A percentile compares a stretch with the other conserved stretches of the same genome.
phyloP scores from a whole-genome alignment of 2,113 vertebrate species.

The Xiphias gladius region DNA sequence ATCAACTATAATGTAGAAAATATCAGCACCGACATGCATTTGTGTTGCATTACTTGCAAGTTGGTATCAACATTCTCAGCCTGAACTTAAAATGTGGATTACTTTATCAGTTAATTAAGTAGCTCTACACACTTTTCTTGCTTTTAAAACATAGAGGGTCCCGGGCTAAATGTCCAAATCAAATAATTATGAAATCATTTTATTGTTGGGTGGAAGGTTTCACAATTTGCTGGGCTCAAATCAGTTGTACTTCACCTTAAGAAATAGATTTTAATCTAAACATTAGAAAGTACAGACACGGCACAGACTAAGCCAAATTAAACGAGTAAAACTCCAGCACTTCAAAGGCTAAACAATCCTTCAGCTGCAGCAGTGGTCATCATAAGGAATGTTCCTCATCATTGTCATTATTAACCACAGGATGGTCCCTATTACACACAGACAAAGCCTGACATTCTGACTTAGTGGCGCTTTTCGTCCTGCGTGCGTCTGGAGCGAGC shows the following conservation, averaged over 20 bases:
- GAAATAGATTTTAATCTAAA: slow-evolving; percentile 59
- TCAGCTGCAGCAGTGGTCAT: slow-evolving; percentile 52
- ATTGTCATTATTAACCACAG: slow-evolving; percentile 34
- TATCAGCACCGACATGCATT: not conserved
- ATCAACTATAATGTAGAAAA: not conserved
- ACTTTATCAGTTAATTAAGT: no score
- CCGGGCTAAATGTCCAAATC: not conserved
- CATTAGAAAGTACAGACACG: slow-evolving; percentile 17
- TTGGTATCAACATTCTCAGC: no score
- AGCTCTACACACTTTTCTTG: not conserved
- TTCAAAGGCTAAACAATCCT: slow-evolving; percentile 40
- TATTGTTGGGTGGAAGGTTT: slow-evolving; percentile 31
- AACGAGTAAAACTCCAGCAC: slow-evolving; percentile 32
- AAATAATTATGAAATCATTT: slow-evolving; percentile 8
- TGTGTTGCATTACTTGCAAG: no score
- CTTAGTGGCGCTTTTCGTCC: slow-evolving; percentile 24
- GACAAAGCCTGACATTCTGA: not conserved
- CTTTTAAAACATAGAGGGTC: not conserved
- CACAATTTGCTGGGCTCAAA: slow-evolving; percentile 32
- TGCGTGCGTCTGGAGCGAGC: slow-evolving; percentile 9
- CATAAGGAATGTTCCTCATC: slow-evolving; percentile 25
- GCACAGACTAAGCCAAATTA: not conserved
- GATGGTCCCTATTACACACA: not conserved
- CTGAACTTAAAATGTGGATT: no score
- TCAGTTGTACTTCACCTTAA: slow-evolving; percentile 28